Evolutionary conservation across 2,113 vertebrate species (phyloP).

Genomic region (Pogona vitticeps): DNA sequence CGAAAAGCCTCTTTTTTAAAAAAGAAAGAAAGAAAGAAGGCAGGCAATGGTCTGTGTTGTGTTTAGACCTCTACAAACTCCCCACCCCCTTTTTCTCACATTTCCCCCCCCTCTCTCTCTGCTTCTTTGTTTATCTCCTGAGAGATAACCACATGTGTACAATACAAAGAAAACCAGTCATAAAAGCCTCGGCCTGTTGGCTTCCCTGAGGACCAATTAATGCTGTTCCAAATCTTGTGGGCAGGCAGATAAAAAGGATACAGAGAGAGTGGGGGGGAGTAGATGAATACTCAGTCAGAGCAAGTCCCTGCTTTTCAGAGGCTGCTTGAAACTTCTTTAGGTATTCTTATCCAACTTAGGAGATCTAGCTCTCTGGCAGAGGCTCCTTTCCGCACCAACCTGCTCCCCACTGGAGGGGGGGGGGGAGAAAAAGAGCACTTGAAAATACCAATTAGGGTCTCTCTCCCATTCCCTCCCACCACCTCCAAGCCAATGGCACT

Average conservation of each 20-base stretch:
- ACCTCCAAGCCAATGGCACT: slow-evolving; percentile 53
- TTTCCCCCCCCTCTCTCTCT: slow-evolving; percentile 70
- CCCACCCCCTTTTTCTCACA: slow-evolving; percentile 67
- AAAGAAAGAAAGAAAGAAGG: slow-evolving; percentile 58
- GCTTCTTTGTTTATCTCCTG: slow-evolving; percentile 87
- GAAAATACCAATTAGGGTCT: slow-evolving; percentile 68
- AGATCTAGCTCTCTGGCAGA: slow-evolving; percentile 61
- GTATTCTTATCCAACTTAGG: slow-evolving; percentile 86
- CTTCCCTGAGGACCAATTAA: slow-evolving; percentile 97
- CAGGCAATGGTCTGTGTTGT: slow-evolving; percentile 64
- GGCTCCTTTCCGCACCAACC: slow-evolving; percentile 10
- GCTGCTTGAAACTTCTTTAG: slow-evolving; percentile 87
- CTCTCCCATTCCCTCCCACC: too few relatives aligned
- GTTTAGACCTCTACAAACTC: slow-evolving; percentile 79
- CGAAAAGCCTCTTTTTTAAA: slow-evolving; percentile 39
- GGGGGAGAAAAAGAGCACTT: slow-evolving; percentile 61
- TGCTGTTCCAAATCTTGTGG: slow-evolving; percentile 89
- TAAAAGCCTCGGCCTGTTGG: slow-evolving; percentile 86
- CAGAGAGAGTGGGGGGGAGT: slow-evolving; percentile 57
- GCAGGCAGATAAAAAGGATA: slow-evolving; percentile 91
- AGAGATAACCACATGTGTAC: slow-evolving; percentile 88
- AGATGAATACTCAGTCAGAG: slow-evolving; percentile 84
- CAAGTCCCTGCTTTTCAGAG: slow-evolving; percentile 76
- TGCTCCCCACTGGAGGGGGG: slow-evolving; percentile 23
- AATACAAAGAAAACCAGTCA: slow-evolving; percentile 86